Evolutionary conservation across 2,113 vertebrate species (phyloP), one percentile per base, ranked within the genome.

Genomic region (Lates calcarifer): DNA sequence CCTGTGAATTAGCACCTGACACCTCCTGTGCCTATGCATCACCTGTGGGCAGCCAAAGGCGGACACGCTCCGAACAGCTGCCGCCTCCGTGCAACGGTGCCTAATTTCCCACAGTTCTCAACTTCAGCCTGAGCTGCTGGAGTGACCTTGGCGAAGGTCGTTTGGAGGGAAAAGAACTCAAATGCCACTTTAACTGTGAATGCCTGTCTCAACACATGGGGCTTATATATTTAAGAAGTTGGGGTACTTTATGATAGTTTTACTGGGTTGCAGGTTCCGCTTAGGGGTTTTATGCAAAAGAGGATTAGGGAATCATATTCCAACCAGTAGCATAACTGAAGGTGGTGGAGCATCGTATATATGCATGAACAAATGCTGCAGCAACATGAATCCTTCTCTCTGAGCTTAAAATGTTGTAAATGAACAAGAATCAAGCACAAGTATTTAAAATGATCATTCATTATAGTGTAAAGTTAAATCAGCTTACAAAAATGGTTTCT

Each of bases 1-100:
- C 95, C 64, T 87, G 81, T 79, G 89, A 91, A 87, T 89, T 90
- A 82, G 68, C 82, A 77, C 63, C 89, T 83, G 85, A 90, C 90
- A 74, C 90, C 90, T 87, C 77, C 81, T 87, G 82, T 37, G 53
- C 80, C 86, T 60, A 82, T 81, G 67, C 87, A 56, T 89, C 84
- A 85, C 87, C 85, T 82, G 82, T 61, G 85, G 77, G 64, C 74
- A 82, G 62, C 88, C 83, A 78, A 82, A 82, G 60, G 72, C 29
- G 22, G 63, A 70, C 64, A 7, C 57, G 11, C 62, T 82, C 76
- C 63, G 81, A 87, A 79, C 89, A 84, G 79, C 86, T 90, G 81
- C 76, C 47, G 35, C 72, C 70, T n/a, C n/a, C n/a, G n/a, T 63
- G 81, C 74, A 67, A 76, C 26, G 53, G 41, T 35, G 80, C 80